phyloP scores from a whole-genome alignment of 2,797 vertebrate species.

The Spinibarbus caldwelli region DNA sequence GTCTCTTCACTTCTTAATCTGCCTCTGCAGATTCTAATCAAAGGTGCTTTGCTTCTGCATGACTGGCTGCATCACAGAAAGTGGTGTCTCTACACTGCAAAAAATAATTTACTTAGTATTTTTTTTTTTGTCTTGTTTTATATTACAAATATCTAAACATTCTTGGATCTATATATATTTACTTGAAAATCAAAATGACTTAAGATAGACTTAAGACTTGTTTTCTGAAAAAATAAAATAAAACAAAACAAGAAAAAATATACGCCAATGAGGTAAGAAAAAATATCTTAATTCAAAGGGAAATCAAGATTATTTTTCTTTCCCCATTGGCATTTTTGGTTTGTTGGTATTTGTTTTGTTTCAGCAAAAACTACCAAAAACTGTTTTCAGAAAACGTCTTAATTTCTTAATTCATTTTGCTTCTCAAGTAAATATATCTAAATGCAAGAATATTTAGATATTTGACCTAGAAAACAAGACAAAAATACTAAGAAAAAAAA shows the following conservation, averaged over 20 bases:
- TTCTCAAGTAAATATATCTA: neutral
- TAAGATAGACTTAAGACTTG: too few species aligned
- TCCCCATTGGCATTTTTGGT: too few species aligned
- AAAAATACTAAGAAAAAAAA: neutral
- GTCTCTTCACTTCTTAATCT: constrained; percentile 21
- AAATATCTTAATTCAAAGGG: too few species aligned
- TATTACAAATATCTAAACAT: neutral
- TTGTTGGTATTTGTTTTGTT: too few species aligned
- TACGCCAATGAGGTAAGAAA: neutral
- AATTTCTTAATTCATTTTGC: neutral
- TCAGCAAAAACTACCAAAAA: neutral
- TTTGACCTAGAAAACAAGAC: neutral
- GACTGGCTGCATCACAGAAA: neutral
- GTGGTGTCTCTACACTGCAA: neutral
- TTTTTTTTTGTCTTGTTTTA: neutral
- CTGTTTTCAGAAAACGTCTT: neutral
- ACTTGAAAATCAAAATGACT: too few species aligned
- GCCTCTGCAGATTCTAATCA: constrained; percentile 2
- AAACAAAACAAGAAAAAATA: too few species aligned
- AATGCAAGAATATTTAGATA: neutral
- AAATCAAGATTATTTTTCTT: neutral
- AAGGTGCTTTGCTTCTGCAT: constrained; percentile 6
- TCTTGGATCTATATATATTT: neutral
- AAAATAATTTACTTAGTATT: neutral
- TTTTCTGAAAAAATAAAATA: neutral